A percentile compares a stretch with the other conserved stretches of the same genome.
Evolutionary conservation across 2,888 invertebrate genomes (phyloP).

Genomic region (Smittia sp.): DNA sequence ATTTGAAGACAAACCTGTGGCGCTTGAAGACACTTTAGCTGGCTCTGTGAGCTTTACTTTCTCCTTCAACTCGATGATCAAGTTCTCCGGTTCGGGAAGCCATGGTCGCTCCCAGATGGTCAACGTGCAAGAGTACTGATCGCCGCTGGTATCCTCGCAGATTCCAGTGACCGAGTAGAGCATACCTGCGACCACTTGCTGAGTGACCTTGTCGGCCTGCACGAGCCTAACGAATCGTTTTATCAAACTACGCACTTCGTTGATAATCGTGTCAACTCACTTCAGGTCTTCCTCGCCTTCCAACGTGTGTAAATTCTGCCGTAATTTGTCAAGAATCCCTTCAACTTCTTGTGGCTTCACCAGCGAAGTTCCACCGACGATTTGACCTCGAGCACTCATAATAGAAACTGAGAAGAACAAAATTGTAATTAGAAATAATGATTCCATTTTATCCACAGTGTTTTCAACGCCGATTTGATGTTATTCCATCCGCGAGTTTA

Average conservation of each 20-base stretch:
- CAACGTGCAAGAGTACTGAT: neutral
- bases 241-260: no score
- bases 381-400: neutral
- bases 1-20: no score
- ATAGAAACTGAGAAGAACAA: no score
- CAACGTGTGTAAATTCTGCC: neutral
- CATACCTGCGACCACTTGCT: slow-evolving; percentile 15
- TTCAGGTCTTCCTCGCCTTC: neutral
- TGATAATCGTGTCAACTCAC: no score
- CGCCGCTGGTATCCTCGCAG: neutral
- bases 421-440: no score
- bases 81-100: neutral
- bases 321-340: neutral
- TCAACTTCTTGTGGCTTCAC: neutral
- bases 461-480: no score
- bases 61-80: neutral
- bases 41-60: no score
- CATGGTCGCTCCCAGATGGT: neutral
- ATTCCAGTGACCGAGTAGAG: neutral
- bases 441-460: no score
- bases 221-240: neutral
- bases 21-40: no score
- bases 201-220: neutral
- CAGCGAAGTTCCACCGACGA: neutral
- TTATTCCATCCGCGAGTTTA: no score